Evolutionary conservation across 2,888 invertebrate species (phyloP).

Genomic region (Caenorhabditis panamensis): DNA sequence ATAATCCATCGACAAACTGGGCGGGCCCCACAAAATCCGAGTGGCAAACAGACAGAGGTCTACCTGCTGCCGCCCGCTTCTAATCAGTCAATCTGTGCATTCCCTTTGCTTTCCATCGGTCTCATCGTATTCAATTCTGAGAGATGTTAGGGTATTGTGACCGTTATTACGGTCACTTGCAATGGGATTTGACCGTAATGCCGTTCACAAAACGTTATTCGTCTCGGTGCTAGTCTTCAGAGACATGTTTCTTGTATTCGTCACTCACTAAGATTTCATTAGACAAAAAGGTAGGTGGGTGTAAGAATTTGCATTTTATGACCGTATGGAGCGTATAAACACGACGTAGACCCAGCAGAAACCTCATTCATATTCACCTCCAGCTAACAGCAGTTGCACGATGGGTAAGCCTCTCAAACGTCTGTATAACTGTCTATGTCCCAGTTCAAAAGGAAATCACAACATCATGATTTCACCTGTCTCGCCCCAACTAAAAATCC

Average conservation of each 20-base stretch:
- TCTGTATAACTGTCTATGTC: too few relatives aligned
- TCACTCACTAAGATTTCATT: constrained; percentile 28
- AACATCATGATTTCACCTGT: constrained; percentile 47
- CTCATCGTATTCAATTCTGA: background rate
- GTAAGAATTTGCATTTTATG: constrained; percentile 34
- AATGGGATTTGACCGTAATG: constrained; percentile 62
- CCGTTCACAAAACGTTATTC: constrained; percentile 65
- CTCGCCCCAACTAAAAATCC: background rate
- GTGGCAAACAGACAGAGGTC: constrained; percentile 55
- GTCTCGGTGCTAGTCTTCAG: background rate
- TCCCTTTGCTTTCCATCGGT: background rate
- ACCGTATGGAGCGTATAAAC: constrained; percentile 28
- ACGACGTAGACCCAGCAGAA: too few relatives aligned
- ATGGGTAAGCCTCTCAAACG: background rate
- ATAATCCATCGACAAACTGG: constrained; percentile 63
- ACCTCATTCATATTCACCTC: constrained; percentile 29
- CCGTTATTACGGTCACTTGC: constrained; percentile 66
- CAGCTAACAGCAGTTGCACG: background rate
- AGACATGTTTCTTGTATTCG: background rate
- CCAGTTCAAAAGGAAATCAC: too few relatives aligned
- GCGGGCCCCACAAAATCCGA: constrained; percentile 49
- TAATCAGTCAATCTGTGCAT: constrained; percentile 35
- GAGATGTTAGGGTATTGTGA: constrained; percentile 54
- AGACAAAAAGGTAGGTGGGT: constrained; percentile 32
- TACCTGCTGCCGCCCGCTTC: constrained; percentile 34